Evolutionary conservation across 2,797 vertebrate species (phyloP).

Genomic region (Discoglossus pictus): DNA sequence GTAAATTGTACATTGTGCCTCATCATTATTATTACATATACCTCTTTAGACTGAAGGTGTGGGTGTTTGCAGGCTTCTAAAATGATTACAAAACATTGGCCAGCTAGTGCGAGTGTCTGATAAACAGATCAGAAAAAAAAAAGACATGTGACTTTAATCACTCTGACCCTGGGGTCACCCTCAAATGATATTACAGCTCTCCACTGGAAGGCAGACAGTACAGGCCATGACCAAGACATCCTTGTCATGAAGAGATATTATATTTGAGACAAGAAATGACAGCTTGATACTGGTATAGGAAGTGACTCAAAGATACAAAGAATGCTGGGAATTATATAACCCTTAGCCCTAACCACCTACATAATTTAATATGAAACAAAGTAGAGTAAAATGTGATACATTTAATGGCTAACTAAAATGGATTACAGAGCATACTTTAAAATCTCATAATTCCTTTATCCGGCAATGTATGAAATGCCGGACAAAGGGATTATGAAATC

Average conservation of each 20-base stretch:
- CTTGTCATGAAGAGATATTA: conserved; percentile 5
- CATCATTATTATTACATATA: too few species aligned
- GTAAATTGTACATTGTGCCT: too few species aligned
- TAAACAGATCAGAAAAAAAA: neutral
- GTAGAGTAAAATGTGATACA: too few species aligned
- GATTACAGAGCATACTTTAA: too few species aligned
- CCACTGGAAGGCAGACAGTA: conserved; percentile 7
- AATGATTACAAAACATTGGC: too few species aligned
- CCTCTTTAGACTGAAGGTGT: too few species aligned
- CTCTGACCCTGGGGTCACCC: conserved; percentile 15
- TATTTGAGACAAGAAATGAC: conserved; percentile 14
- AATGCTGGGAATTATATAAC: conserved; percentile 4
- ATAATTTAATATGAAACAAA: conserved; percentile 30
- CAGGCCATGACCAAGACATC: neutral
- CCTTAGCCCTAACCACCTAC: conserved; percentile 13
- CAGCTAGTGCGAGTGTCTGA: neutral
- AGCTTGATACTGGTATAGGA: neutral
- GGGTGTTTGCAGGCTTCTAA: too few species aligned
- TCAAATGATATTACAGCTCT: conserved; percentile 30
- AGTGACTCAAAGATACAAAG: conserved; percentile 23
- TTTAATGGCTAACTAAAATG: too few species aligned
- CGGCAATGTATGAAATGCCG: too few species aligned
- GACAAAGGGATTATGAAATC: too few species aligned
- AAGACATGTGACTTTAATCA: conserved; percentile 1
- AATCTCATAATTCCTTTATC: too few species aligned